phyloP scores from a whole-genome alignment of 1,140 invertebrate genomes.

The Laupala kohalensis region DNA sequence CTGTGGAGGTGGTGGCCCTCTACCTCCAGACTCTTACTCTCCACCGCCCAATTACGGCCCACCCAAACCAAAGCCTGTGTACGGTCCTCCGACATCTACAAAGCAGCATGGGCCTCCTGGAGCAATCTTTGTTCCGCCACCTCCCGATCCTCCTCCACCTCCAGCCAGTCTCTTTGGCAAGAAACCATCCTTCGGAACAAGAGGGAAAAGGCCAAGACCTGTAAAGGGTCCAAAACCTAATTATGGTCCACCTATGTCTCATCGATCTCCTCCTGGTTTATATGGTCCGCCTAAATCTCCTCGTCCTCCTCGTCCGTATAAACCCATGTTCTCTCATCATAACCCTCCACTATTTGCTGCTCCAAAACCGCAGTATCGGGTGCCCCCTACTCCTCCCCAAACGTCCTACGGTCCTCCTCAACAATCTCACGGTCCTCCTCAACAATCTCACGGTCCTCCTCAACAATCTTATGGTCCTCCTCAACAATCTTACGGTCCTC shows the following conservation, averaged over 20 bases:
- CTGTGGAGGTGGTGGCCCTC: slow-evolving; percentile 16
- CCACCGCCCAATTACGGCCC: slow-evolving; percentile 22
- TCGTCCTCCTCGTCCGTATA: slow-evolving; percentile 19
- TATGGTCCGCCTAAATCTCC: slow-evolving; percentile 28
- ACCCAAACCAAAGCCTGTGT: slow-evolving; percentile 24
- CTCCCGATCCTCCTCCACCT: slow-evolving; percentile 26
- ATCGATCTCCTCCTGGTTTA: slow-evolving; percentile 21
- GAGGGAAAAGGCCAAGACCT: slow-evolving; percentile 14
- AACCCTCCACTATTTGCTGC: too few species aligned
- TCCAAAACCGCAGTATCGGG: slow-evolving; percentile 30
- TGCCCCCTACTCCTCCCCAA: slow-evolving; percentile 26
- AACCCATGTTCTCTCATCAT: slow-evolving; percentile 31
- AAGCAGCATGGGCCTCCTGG: slow-evolving; percentile 22
- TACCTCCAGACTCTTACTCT: slow-evolving; percentile 16
- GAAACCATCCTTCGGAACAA: slow-evolving; percentile 15
- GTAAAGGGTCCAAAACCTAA: slow-evolving; percentile 27
- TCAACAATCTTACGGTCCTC: slow-evolving; percentile 27
- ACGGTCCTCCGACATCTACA: slow-evolving; percentile 19
- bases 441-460: slow-evolving; percentile 24
- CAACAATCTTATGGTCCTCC: slow-evolving; percentile 15
- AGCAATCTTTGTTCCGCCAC: slow-evolving; percentile 12
- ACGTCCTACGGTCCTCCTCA: slow-evolving; percentile 25
- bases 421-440: slow-evolving; percentile 25
- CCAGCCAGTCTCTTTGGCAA: slow-evolving; percentile 23
- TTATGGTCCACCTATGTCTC: slow-evolving; percentile 19